A percentile compares a stretch with the other conserved stretches of the same genome.
Evolutionary conservation across 2,797 vertebrate genomes (phyloP).

Genomic region (Rhynchotus rufescens): DNA sequence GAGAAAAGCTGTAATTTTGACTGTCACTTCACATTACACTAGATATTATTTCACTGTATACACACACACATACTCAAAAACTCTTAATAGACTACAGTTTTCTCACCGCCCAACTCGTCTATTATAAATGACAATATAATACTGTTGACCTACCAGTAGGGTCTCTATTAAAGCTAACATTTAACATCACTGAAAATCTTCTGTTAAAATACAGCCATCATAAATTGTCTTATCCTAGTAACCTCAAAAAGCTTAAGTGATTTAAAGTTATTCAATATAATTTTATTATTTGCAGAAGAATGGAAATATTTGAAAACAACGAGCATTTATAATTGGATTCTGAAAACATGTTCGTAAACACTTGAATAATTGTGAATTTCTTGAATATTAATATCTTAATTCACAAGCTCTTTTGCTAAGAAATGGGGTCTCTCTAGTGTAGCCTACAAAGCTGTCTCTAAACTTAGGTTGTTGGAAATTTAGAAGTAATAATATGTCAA

Average conservation of each 20-base stretch:
- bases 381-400: background rate
- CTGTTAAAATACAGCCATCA: constrained; percentile 23
- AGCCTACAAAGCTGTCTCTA: background rate
- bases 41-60: constrained; percentile 88
- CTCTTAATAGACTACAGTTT: constrained; percentile 85
- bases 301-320: constrained; percentile 8
- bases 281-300: background rate
- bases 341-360: background rate
- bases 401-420: background rate
- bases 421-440: background rate
- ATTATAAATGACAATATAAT: constrained; percentile 84
- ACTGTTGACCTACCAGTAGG: constrained; percentile 81
- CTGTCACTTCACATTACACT: constrained; percentile 91
- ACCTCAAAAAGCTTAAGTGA: background rate
- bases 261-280: background rate
- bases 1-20: constrained; percentile 90
- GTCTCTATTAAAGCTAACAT: constrained; percentile 63
- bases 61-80: constrained; percentile 81
- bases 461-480: background rate
- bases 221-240: constrained; percentile 56
- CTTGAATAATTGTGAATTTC: background rate
- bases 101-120: constrained; percentile 76
- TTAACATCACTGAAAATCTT: constrained; percentile 66
- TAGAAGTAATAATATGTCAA: background rate
- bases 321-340: background rate